phyloP scores from a whole-genome alignment of 2,888 invertebrate genomes.

The Caprella mutica region DNA sequence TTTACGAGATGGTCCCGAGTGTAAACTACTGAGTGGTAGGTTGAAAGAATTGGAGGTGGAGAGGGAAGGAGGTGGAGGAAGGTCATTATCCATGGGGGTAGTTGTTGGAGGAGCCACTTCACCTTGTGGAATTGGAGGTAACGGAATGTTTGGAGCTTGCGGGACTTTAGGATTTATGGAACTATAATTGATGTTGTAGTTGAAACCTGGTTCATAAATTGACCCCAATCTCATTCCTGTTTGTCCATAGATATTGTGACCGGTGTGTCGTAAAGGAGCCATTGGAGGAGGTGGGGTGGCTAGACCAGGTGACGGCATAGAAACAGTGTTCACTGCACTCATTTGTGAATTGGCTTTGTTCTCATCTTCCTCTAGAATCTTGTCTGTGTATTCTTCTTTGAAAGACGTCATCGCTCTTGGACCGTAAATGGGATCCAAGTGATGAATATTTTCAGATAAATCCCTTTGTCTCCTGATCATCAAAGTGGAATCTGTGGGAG shows the following conservation, averaged over 20 bases:
- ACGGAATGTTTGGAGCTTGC: conserved; percentile 29
- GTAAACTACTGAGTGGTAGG: background rate
- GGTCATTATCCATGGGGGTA: background rate
- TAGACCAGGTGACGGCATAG: background rate
- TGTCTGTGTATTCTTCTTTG: conserved; percentile 18
- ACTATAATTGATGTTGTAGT: conserved; percentile 19
- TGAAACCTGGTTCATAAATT: conserved; percentile 16
- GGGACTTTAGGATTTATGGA: conserved; percentile 13
- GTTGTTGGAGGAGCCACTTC: conserved; percentile 6
- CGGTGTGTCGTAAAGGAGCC: conserved; percentile 8
- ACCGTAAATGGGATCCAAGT: conserved; percentile 31
- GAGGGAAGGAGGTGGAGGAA: conserved; percentile 1
- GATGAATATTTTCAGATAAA: conserved; percentile 28
- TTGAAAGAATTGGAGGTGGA: background rate
- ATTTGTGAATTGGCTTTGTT: conserved; percentile 22
- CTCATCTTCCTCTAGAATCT: conserved; percentile 18
- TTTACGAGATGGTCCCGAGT: background rate
- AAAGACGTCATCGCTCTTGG: conserved; percentile 29
- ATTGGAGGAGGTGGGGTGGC: conserved; percentile 15
- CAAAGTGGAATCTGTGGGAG: conserved; percentile 22
- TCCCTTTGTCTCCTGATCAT: conserved; percentile 29
- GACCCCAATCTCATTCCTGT: background rate
- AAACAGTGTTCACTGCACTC: conserved; percentile 19
- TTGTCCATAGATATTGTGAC: background rate
- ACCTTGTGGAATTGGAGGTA: conserved; percentile 31